Base-by-base conservation (phyloP, 1,140 invertebrate genomes). In the Theocolax elegans region DNA sequence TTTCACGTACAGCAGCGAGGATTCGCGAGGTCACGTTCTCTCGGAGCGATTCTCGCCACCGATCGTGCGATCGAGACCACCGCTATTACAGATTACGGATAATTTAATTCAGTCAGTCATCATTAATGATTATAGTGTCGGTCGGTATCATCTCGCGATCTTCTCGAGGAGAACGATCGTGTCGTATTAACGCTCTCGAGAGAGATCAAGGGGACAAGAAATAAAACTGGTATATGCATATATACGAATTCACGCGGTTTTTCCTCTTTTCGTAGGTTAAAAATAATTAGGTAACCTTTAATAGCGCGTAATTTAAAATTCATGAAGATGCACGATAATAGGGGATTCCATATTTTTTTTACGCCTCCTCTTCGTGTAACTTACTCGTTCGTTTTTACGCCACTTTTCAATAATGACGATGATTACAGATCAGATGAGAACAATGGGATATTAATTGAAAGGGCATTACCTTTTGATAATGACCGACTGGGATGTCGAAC, bases 81-180 rank as follows among this genome's bases (percentile, higher is more conserved):
- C 17, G 53, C 27, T 3, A n/a, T n/a, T n/a, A 29, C 35, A 48
- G 79, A 82, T 84, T 81, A 80, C 67, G 68, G 80, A 79, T 83
- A 81, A 85, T 83, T 81, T 81, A 80, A 84, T 82, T 83, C 82
- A 83, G 77, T 81, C 77, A 77, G 78, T 79, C 69, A 74, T 80
- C 76, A 54, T 76, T 80, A 79, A 78, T 74, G 80, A 82, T 83
- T 80, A 81, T 74, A 75, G 75, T 72, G 78, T 56, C 35, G 6
- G 35, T 21, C 53, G 69, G 58, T 17, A 44, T 40, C 1, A 19
- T 25, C 31, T 17, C n/a, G 73, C 38, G 64, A 59, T 40, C 35
- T 4, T 9, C 17, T 9, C 3, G n/a, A 51, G 72, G 38, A 58
- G 27, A 25, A 35, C 29, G 65, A 8, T 19, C 19, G 53, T n/a